These are phyloP conservation scores for Drosophila setifemur DNA, from an alignment of 1,140 invertebrate species.

Conservation along the genomic window DNA sequence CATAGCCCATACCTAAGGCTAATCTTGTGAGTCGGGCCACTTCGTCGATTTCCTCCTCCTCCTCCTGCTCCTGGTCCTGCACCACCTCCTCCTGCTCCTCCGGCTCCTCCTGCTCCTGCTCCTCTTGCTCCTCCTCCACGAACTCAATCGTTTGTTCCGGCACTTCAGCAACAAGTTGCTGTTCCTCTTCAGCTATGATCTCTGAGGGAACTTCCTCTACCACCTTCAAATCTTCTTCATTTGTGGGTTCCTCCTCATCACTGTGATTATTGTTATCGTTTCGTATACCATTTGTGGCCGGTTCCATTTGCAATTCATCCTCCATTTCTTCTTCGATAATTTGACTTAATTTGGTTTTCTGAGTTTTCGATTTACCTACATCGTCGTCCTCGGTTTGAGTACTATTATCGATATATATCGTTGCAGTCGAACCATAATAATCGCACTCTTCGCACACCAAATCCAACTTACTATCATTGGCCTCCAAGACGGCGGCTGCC, in stretches of 20 bases:
- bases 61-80: not conserved
- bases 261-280: constrained; percentile 25
- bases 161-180: too few species aligned
- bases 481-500: constrained; percentile 61
- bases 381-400: constrained; percentile 58
- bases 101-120: not conserved
- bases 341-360: constrained; percentile 38
- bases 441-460: constrained; percentile 61
- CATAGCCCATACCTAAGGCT: constrained; percentile 61
- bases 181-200: not conserved
- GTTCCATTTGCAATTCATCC: constrained; percentile 11
- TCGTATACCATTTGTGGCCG: constrained; percentile 36
- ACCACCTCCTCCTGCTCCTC: not conserved
- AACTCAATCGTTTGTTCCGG: too few species aligned
- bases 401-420: constrained; percentile 68
- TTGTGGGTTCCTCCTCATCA: constrained; percentile 1
- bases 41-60: constrained; percentile 30
- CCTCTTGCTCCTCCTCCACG: too few species aligned
- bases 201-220: not conserved
- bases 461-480: constrained; percentile 36
- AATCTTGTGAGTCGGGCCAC: constrained; percentile 44
- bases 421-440: constrained; percentile 37
- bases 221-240: not conserved
- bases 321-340: constrained; percentile 45
- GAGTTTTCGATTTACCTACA: constrained; percentile 21